A percentile compares a stretch with the other conserved stretches of the same genome.
Evolutionary conservation across 1,140 invertebrate species (phyloP).

Genomic region (Aphaenogaster rudis): DNA sequence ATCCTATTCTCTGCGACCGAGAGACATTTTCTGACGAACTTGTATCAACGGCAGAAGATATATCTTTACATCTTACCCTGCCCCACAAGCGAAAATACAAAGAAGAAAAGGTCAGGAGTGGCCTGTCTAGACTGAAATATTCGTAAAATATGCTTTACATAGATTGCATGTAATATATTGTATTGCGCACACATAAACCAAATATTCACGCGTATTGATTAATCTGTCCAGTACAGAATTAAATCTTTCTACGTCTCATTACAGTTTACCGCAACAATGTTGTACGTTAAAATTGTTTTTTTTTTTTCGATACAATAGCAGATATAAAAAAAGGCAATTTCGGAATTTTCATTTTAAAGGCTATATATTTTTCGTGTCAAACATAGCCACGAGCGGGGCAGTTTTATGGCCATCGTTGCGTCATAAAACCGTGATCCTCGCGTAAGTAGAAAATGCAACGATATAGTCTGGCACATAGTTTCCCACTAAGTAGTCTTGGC

Average conservation of each 20-base stretch:
- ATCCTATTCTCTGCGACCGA: constrained; percentile 48
- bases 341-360: constrained; percentile 39
- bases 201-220: constrained; percentile 15
- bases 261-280: not conserved
- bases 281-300: not conserved
- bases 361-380: constrained; percentile 21
- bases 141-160: constrained; percentile 27
- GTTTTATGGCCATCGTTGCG: constrained; percentile 41
- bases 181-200: not conserved
- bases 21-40: constrained; percentile 46
- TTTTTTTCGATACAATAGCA: not conserved
- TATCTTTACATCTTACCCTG: not conserved
- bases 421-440: constrained; percentile 47
- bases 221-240: not conserved
- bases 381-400: constrained; percentile 35
- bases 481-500: constrained; percentile 50
- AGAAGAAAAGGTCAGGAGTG: not conserved
- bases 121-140: constrained; percentile 23
- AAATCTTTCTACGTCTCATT: not conserved
- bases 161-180: constrained; percentile 5
- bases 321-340: constrained; percentile 35
- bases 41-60: constrained; percentile 2
- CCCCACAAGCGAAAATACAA: constrained; percentile 41
- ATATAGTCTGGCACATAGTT: constrained; percentile 52
- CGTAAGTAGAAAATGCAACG: constrained; percentile 59